Conservation (phyloP, 2,888 invertebrate genomes). For the Bellardia bayeri region DNA sequence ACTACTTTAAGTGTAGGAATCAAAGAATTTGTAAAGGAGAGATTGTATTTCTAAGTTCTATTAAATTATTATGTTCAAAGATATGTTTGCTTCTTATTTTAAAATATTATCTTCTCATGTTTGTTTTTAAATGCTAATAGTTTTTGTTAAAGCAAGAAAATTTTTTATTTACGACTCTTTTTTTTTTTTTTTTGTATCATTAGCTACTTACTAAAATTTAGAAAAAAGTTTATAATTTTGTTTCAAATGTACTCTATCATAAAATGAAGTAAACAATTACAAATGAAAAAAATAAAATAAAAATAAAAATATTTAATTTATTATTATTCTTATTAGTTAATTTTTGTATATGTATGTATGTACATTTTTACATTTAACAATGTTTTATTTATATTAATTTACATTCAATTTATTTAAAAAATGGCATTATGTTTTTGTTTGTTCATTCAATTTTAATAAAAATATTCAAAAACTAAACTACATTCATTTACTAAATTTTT, state of each 20-base stretch:
- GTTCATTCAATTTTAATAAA: constrained; percentile 21
- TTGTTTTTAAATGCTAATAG: constrained; percentile 50
- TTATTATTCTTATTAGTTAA: not conserved
- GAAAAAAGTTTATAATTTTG: constrained; percentile 39
- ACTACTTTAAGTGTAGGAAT: not conserved
- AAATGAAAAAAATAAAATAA: constrained; percentile 18
- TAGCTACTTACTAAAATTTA: constrained; percentile 29
- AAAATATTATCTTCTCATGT: constrained; percentile 13
- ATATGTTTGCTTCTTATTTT: constrained; percentile 72
- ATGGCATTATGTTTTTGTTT: constrained; percentile 47
- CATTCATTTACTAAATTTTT: constrained; percentile 54
- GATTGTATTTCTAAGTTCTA: constrained; percentile 27
- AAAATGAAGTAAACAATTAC: constrained; percentile 3
- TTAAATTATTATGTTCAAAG: constrained; percentile 64
- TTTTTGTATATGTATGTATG: constrained; percentile 27
- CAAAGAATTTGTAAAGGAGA: not conserved
- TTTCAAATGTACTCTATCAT: constrained; percentile 38
- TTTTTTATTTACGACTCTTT: constrained; percentile 16
- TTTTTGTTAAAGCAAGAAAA: constrained; percentile 54
- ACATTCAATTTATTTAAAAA: constrained; percentile 39
- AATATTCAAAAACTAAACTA: constrained; percentile 61
- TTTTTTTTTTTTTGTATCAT: not conserved
- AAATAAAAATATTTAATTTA: constrained; percentile 31
- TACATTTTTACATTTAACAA: constrained; percentile 59
- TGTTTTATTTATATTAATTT: constrained; percentile 47